These are phyloP conservation scores for Rhimphoctona megacephalus DNA, from an alignment of 2,888 invertebrate species.

Conservation along the genomic window DNA sequence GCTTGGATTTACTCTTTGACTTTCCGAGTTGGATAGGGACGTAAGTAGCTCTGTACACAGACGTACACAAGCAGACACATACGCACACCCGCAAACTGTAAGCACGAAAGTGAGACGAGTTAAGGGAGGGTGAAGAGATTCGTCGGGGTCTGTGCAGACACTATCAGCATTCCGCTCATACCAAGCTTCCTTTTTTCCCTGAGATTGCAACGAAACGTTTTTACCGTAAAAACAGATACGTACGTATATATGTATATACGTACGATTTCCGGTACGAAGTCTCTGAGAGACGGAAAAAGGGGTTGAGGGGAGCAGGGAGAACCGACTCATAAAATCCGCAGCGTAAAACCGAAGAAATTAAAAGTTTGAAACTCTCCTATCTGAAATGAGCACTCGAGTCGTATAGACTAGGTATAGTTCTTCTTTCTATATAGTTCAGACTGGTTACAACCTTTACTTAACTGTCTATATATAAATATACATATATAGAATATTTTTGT, in stretches of 20 bases:
- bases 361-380: constrained; percentile 79
- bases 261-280: constrained; percentile 33
- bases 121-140: constrained; percentile 37
- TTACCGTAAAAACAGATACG: constrained; percentile 33
- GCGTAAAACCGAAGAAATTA: constrained; percentile 80
- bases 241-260: constrained; percentile 10
- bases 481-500: neutral
- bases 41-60: constrained; percentile 37
- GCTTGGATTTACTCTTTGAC: constrained; percentile 40
- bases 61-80: neutral
- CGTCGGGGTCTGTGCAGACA: constrained; percentile 43
- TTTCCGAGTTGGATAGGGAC: constrained; percentile 1
- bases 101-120: constrained; percentile 38
- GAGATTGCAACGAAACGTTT: constrained; percentile 51
- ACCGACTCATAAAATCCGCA: constrained; percentile 76
- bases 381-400: constrained; percentile 77
- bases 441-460: constrained; percentile 51
- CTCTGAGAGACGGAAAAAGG: constrained; percentile 35
- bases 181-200: constrained; percentile 10
- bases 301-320: neutral
- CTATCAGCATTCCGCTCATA: constrained; percentile 58
- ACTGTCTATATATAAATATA: constrained; percentile 26
- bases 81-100: neutral
- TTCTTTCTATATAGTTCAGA: constrained; percentile 40
- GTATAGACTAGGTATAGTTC: constrained; percentile 60